Evolutionary conservation across 2,113 vertebrate genomes (phyloP).

Genomic region (Tupaia tana): DNA sequence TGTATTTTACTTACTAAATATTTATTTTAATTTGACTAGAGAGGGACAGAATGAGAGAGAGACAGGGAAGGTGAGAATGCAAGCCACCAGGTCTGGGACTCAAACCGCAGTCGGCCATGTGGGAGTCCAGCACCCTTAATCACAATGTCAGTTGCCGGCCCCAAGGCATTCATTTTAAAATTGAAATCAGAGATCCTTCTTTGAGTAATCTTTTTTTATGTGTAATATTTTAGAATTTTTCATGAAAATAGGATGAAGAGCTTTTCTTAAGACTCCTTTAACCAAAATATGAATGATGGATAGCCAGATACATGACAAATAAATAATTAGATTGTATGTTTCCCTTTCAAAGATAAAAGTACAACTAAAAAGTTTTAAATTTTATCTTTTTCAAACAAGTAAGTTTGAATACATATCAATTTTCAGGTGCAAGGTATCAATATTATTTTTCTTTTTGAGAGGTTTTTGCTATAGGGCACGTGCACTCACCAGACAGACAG

Average conservation of each 20-base stretch:
- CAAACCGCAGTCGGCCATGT: too few species aligned
- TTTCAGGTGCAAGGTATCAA: neutral
- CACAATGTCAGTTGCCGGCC: too few species aligned
- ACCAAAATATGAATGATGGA: neutral
- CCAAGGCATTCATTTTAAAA: neutral
- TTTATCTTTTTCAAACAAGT: too few species aligned
- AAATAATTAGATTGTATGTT: neutral
- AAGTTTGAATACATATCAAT: neutral
- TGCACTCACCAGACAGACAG: too few species aligned
- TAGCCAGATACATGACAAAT: neutral
- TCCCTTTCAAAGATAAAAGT: neutral
- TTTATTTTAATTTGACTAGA: too few species aligned
- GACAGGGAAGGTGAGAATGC: too few species aligned
- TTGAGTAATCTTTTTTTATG: neutral
- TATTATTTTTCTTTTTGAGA: too few species aligned
- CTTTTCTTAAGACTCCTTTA: neutral
- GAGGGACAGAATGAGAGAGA: too few species aligned
- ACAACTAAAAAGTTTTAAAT: neutral
- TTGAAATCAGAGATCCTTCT: neutral
- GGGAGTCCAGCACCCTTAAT: too few species aligned
- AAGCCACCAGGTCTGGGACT: too few species aligned
- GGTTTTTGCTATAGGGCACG: too few species aligned
- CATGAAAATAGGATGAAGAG: neutral
- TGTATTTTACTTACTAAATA: too few species aligned
- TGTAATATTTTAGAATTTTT: neutral